phyloP scores from a whole-genome alignment of 2,797 vertebrate genomes.

The Eptatretus atami region DNA sequence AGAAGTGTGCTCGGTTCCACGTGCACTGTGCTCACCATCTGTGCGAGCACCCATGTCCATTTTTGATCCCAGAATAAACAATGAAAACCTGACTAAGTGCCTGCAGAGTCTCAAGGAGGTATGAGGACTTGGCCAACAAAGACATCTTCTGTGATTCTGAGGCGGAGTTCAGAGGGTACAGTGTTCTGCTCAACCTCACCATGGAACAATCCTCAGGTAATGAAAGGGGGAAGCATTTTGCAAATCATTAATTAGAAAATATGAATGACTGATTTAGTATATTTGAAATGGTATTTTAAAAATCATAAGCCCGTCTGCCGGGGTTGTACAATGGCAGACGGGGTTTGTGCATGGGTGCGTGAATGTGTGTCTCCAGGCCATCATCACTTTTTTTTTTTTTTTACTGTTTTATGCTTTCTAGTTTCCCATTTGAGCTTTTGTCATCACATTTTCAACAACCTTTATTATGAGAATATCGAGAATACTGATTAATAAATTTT shows the following conservation, averaged over 20 bases:
- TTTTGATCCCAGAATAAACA: conserved; percentile 86
- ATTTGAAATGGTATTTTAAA: too few species aligned
- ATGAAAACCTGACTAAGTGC: conserved; percentile 95
- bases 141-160: conserved; percentile 33
- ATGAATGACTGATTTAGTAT: background rate
- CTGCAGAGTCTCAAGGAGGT: conserved; percentile 90
- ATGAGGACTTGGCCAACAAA: conserved; percentile 48
- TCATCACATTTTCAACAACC: too few species aligned
- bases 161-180: conserved; percentile 74
- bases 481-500: too few species aligned
- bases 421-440: too few species aligned
- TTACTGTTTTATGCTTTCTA: too few species aligned
- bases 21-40: conserved; percentile 75
- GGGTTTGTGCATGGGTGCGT: too few species aligned
- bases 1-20: conserved; percentile 81
- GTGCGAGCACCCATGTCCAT: conserved; percentile 54
- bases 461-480: too few species aligned
- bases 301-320: too few species aligned
- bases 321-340: too few species aligned
- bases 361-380: too few species aligned
- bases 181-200: conserved; percentile 54
- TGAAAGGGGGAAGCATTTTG: background rate
- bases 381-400: too few species aligned
- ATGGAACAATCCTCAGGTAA: conserved; percentile 71
- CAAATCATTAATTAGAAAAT: background rate